These are phyloP conservation scores for Fragum sueziense DNA, from an alignment of 2,888 invertebrate species.

Conservation along the genomic window DNA sequence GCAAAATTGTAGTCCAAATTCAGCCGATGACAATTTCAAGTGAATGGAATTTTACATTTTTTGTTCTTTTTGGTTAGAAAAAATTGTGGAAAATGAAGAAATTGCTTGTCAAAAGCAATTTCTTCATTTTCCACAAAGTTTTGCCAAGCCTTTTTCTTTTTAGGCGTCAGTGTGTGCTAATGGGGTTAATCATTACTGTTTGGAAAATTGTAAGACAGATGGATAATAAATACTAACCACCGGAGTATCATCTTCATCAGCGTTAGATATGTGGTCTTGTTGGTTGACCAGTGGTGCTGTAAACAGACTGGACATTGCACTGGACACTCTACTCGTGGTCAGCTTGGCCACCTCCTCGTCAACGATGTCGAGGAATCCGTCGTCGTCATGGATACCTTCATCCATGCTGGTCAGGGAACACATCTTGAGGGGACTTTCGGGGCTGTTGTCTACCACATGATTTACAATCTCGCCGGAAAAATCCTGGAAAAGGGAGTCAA, in stretches of 20 bases:
- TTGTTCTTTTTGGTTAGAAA: too few species aligned
- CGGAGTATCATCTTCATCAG: constrained; percentile 63
- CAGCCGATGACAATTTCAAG: too few species aligned
- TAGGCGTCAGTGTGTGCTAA: too few species aligned
- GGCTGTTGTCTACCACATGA: constrained; percentile 34
- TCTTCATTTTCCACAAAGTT: too few species aligned
- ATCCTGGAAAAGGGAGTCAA: constrained; percentile 57
- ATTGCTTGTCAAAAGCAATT: too few species aligned
- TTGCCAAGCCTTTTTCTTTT: too few species aligned
- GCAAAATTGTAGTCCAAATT: too few species aligned
- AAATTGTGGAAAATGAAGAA: too few species aligned
- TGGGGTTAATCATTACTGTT: too few species aligned
- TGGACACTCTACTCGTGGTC: constrained; percentile 34
- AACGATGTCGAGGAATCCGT: constrained; percentile 76
- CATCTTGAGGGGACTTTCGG: constrained; percentile 66
- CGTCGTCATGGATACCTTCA: constrained; percentile 76
- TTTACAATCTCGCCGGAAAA: constrained; percentile 63
- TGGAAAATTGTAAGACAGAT: too few species aligned
- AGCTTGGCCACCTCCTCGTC: constrained; percentile 49
- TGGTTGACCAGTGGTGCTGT: constrained; percentile 70
- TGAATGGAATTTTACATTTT: too few species aligned
- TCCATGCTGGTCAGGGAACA: constrained; percentile 65
- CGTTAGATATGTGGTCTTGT: constrained; percentile 18
- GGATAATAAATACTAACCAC: constrained; percentile 49
- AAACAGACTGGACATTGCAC: constrained; percentile 68